Base-by-base conservation (phyloP, 2,888 invertebrate genomes). In the Drosophila colorata region DNA sequence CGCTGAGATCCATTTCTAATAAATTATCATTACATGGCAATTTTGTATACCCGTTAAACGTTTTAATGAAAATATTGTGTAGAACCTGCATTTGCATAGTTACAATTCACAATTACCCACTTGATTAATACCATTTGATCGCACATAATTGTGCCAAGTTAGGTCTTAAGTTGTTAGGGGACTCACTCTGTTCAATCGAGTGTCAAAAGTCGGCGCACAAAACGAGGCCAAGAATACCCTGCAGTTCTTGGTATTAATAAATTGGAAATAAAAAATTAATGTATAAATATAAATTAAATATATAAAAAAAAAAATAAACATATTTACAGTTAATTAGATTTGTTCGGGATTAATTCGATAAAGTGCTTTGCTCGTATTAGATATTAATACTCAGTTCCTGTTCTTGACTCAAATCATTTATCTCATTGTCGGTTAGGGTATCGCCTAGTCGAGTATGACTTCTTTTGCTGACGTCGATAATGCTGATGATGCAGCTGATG, bases 121-220 rank as follows among this genome's bases (percentile, higher is more conserved):
- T 25, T 20, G 5, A 55, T 43, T 28, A 37, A 56, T 25, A 16
- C 1, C 25, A 64, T 43, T 48, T 57, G 35, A 35, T 38, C 6
- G 58, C 35, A 25, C 16, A 73, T 58, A 55, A 51, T 59, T 63
- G 67, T 67, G 67, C 20, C 13, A 18, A 13, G 14, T 9, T 13
- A 53, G 20, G 5, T 40, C 23, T 46, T 38, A 55, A 65, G 51
- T 35, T 57, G 58, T 60, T 33, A 33, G 58, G 79, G 74, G 77
- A 76, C 43, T 68, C 70, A 81, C 85, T 8, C 57, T 20, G 43
- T 49, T 49, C 31, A 38, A 8, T 1, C 8, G 11, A n/a, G n/a
- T n/a, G n/a, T n/a, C n/a, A n/a, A n/a, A n/a, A n/a, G n/a, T n/a
- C n/a, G n/a, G n/a, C n/a, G n/a, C n/a, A n/a, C n/a, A n/a, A n/a